Evolutionary conservation across 1,140 invertebrate species (phyloP).

Genomic region (Zaprionus tsacasi): DNA sequence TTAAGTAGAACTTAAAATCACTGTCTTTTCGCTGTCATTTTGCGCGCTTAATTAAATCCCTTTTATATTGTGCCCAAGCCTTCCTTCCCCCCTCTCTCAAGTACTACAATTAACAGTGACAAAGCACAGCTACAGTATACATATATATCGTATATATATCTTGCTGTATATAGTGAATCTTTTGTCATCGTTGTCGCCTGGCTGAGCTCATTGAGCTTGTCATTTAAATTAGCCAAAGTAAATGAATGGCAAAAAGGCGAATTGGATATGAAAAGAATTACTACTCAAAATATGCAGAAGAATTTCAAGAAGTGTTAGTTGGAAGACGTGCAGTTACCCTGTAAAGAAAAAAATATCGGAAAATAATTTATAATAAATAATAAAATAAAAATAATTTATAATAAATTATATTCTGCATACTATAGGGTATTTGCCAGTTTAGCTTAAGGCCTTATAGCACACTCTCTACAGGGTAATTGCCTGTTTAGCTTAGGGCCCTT

Average conservation of each 20-base stretch:
- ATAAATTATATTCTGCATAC: no score
- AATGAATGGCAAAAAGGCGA: constrained; percentile 19
- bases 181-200: constrained; percentile 31
- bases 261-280: constrained; percentile 18
- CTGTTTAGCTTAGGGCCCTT: no score
- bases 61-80: constrained; percentile 1
- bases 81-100: no score
- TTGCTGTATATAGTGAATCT: constrained; percentile 6
- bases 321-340: constrained; percentile 5
- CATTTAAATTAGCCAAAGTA: constrained; percentile 41
- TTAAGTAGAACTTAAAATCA: neutral
- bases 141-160: neutral
- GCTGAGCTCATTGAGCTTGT: constrained; percentile 46
- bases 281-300: constrained; percentile 26
- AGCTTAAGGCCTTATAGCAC: no score
- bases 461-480: constrained; percentile 1
- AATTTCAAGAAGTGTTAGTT: neutral
- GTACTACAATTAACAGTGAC: constrained; percentile 4
- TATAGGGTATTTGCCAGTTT: no score
- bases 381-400: no score
- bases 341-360: neutral
- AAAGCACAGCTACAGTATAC: constrained; percentile 13
- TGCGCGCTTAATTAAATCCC: constrained; percentile 5
- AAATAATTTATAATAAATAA: neutral
- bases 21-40: neutral